Evolutionary conservation across 2,113 vertebrate genomes (phyloP), one percentile per base, ranked within the genome.

Genomic region (Pedetes capensis): DNA sequence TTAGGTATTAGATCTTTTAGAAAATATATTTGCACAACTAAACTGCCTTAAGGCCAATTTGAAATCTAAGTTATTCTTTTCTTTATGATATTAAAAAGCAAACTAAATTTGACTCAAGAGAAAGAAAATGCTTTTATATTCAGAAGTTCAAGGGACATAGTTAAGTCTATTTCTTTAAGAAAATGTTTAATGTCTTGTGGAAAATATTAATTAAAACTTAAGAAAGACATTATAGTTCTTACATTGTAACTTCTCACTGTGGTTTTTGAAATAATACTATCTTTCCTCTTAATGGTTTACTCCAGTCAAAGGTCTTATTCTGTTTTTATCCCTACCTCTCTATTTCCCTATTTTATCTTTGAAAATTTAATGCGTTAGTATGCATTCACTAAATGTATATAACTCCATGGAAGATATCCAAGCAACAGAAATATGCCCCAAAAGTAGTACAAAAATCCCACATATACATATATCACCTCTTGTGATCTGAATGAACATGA

Each of bases 61-160:
- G 3, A 93, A 89, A 91, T 93, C 3, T 20, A 94, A 72, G 27
- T 53, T 72, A 12, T 69, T 90, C 8, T 68, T 92, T 87, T 89
- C 13, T n/a, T 71, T 53, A 53, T 49, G 39, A 25, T 78, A 25
- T 42, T 90, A 25, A 96, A 95, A 85, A 74, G 8, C 8, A 86
- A 95, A 93, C 23, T 32, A 1, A n/a, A 22, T 64, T 87, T 95
- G 27, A 61, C 16, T 95, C 0, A 23, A 34, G 9, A 74, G 34
- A 74, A 87, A 68, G 29, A 87, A 87, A 53, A 80, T 68, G 9
- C 2, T 76, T 84, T 92, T 81, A 4, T 72, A 34, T 79, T 93
- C 0, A 4, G 47, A 64, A 71, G 13, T 49, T 96, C 10, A 93
- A 72, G 12, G 27, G 34, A 2, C 53, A 96, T 14, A 61, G 75